Percentiles rank a stretch among this genome's conserved stretches.
Evolutionary conservation across 2,797 vertebrate genomes (phyloP).

Genomic region (Diplodus puntazzo): DNA sequence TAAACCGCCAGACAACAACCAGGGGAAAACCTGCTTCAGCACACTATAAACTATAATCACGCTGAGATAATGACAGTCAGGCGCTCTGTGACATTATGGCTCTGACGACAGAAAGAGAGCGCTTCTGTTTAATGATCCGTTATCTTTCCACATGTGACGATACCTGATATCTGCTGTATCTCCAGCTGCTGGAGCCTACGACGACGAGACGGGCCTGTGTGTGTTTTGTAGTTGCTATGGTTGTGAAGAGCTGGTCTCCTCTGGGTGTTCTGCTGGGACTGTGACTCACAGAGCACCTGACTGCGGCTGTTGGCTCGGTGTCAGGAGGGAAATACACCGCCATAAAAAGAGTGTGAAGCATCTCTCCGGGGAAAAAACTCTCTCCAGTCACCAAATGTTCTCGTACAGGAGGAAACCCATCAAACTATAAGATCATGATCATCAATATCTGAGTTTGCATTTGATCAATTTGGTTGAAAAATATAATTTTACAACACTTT

Average conservation of each 20-base stretch:
- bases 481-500: not conserved
- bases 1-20: not conserved
- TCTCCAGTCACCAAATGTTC: not conserved
- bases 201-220: not conserved
- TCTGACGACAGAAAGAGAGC: not conserved
- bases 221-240: constrained; percentile 28
- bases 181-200: not conserved
- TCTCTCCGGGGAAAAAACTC: not conserved
- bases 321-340: not conserved
- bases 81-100: not conserved
- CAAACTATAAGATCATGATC: not conserved
- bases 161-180: constrained; percentile 1
- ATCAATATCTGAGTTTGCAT: not conserved
- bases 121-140: not conserved
- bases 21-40: not conserved
- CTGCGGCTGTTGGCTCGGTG: constrained; percentile 1
- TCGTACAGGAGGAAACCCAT: not conserved
- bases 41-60: not conserved
- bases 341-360: not conserved
- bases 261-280: constrained; percentile 29
- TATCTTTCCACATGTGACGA: not conserved
- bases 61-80: not conserved
- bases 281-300: constrained; percentile 15
- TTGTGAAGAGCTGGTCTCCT: not conserved
- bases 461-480: not conserved